Evolutionary conservation across 2,888 invertebrate genomes (phyloP), one percentile per base, ranked within the genome.

Genomic region (Ariolimax columbianus): DNA sequence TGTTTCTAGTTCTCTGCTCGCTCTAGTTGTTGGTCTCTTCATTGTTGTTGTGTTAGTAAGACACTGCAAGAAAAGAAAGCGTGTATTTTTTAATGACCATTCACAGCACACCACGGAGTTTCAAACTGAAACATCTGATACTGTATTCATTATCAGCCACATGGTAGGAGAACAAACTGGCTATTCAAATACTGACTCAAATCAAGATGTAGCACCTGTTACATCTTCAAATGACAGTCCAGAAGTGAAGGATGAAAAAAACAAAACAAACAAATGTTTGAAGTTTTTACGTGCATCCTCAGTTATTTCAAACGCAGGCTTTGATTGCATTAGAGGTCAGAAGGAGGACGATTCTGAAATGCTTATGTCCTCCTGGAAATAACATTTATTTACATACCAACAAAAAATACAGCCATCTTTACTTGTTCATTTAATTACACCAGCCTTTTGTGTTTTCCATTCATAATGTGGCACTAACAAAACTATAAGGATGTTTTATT

Each of bases 11-110:
- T 73, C 83, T 23, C 63, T 88, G 47, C n/a, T 88, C 23, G 63
- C 84, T 6, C 77, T 88, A 30, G 83, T 87, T 78, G 30, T 85
- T n/a, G 75, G 82, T 17, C 84, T 88, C 36, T 47, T 87, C 59
- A 72, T 47, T 23, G 77, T 63, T 7, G 66, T 82, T 11, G 55
- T 80, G 40, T 33, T 75, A 1, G 73, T 70, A 30, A 47, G 75
- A 17, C 79, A 84, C n/a, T 30, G 82, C 6, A 51, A 70, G 9
- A 51, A 82, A 72, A 36, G 63, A 23, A 85, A 82, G 51, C 70
- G n/a, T 17, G 70, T 85, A 17, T 38, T 51, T 43, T 30, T 77
- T 36, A 26, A 23, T 43, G 77, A 66, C 17, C 6, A 72, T 4
- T 23, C 40, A 43, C 36, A 63, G 55, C 23, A 79, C 43, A 17